Evolutionary conservation across 2,797 vertebrate species (phyloP).

Genomic region (Etheostoma perlongum): DNA sequence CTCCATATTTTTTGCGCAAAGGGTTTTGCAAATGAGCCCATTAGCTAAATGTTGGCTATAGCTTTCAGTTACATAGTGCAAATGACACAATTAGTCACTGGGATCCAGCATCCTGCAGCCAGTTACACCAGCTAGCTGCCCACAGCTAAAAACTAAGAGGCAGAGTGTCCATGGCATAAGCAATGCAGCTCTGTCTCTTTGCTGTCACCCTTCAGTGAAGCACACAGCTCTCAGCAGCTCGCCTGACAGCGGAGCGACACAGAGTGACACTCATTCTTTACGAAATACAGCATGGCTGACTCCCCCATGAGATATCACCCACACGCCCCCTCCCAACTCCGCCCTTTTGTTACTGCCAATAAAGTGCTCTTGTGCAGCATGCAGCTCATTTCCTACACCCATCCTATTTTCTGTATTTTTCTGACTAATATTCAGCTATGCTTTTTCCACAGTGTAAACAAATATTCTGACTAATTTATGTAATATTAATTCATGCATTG

Average conservation of each 20-base stretch:
- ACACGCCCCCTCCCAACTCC: conserved; percentile 40
- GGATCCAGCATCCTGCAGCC: conserved; percentile 51
- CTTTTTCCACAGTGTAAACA: conserved; percentile 42
- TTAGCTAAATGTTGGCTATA: conserved; percentile 27
- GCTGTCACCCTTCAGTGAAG: conserved; percentile 79
- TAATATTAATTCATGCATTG: conserved; percentile 43
- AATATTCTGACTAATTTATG: conserved; percentile 36
- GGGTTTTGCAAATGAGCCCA: conserved; percentile 38
- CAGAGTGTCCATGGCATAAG: conserved; percentile 72
- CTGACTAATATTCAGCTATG: conserved; percentile 32
- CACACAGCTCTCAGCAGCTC: conserved; percentile 65
- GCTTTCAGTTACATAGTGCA: conserved; percentile 41
- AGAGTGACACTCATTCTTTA: conserved; percentile 71
- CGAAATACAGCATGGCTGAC: conserved; percentile 58
- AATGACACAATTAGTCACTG: conserved; percentile 44
- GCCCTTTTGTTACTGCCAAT: conserved; percentile 48
- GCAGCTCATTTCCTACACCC: conserved; percentile 25
- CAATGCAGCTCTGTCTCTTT: conserved; percentile 71
- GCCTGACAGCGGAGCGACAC: conserved; percentile 69
- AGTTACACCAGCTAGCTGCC: conserved; percentile 40
- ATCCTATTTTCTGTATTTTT: conserved; percentile 20
- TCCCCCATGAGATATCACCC: conserved; percentile 58
- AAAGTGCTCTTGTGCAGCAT: conserved; percentile 33
- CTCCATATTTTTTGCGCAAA: conserved; percentile 15
- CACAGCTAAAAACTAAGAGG: conserved; percentile 54